Evolutionary conservation across 2,888 invertebrate genomes (phyloP).

Genomic region (Chydorus sphaericus): DNA sequence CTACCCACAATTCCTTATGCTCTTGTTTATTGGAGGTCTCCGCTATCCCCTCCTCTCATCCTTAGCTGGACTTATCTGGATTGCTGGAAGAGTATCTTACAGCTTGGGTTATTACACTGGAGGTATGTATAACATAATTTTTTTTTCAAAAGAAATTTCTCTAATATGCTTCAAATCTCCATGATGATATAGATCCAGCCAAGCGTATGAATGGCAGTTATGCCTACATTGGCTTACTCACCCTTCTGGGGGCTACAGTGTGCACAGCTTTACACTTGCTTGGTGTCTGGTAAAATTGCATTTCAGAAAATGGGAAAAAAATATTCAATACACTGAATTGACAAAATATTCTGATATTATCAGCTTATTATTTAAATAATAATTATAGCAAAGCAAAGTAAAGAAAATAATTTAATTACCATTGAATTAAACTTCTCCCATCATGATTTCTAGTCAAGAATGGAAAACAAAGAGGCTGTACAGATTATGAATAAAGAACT

Average conservation of each 20-base stretch:
- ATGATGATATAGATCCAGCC: constrained; percentile 24
- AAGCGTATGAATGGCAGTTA: constrained; percentile 26
- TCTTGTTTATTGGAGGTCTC: constrained; percentile 32
- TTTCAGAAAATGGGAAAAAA: no score
- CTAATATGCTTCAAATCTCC: constrained; percentile 13
- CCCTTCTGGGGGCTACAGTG: constrained; percentile 24
- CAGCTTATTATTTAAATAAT: no score
- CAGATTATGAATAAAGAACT: no score
- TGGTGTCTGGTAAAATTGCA: constrained; percentile 19
- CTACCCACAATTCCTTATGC: constrained; percentile 27
- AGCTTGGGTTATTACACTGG: constrained; percentile 33
- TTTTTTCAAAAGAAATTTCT: no score
- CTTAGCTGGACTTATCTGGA: constrained; percentile 29
- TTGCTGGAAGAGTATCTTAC: constrained; percentile 31
- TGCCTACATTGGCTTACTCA: constrained; percentile 25
- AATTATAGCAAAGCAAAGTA: no score
- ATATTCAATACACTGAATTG: no score
- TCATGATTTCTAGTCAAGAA: no score
- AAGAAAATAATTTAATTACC: no score
- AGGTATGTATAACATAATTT: constrained; percentile 23
- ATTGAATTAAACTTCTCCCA: no score
- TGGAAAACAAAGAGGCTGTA: no score
- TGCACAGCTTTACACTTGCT: constrained; percentile 22
- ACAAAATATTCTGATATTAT: no score
- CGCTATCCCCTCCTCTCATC: constrained; percentile 31